These are phyloP conservation scores for Ptychodera flava DNA, from an alignment of 35 echinoderm and acorn worm species.

Conservation along the genomic window DNA sequence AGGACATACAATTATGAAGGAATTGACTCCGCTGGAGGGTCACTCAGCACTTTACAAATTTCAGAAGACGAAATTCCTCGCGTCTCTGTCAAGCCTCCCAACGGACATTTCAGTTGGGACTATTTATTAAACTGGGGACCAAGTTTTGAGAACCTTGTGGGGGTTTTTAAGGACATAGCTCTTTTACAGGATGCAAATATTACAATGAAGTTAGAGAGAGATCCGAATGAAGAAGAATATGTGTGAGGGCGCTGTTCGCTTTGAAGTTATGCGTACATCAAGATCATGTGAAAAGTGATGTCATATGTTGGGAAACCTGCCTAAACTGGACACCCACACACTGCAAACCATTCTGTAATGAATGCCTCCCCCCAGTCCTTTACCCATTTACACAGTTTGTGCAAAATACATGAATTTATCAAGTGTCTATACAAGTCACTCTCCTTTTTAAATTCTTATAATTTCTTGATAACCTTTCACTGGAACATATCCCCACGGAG, in stretches of 20 bases:
- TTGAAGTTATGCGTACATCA: neutral
- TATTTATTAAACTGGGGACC: constrained; percentile 93
- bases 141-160: constrained; percentile 63
- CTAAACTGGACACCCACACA: neutral
- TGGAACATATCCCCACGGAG: too few species aligned
- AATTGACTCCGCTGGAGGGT: constrained; percentile 70
- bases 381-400: too few species aligned
- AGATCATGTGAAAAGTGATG: neutral
- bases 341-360: neutral
- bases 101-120: constrained; percentile 67
- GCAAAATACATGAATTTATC: too few species aligned
- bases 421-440: too few species aligned
- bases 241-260: constrained; percentile 20
- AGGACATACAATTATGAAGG: constrained; percentile 40
- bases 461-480: too few species aligned
- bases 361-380: too few species aligned
- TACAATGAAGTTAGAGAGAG: constrained; percentile 20
- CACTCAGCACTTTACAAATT: constrained; percentile 69
- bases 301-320: constrained; percentile 12
- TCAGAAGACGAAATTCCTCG: constrained; percentile 83
- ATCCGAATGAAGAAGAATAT: constrained; percentile 59
- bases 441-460: too few species aligned
- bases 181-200: constrained; percentile 58
- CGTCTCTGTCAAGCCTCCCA: constrained; percentile 26
- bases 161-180: constrained; percentile 88